A percentile compares a stretch with the other conserved stretches of the same genome.
Conservation (phyloP, 2,888 invertebrate genomes). For the Marasmarcha lunaedactyla region DNA sequence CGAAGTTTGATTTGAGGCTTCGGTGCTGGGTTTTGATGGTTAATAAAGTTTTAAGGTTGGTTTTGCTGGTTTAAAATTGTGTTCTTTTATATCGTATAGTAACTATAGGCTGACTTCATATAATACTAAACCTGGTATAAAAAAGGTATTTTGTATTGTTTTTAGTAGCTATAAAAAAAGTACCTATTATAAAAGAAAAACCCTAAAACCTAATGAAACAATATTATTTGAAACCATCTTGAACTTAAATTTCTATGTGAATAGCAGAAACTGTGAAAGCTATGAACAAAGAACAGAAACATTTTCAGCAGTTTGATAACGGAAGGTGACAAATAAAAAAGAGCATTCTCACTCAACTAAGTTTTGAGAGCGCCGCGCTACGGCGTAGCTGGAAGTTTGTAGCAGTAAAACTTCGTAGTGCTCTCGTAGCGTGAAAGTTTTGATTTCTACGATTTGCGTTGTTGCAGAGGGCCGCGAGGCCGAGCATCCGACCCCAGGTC, state of each 20-base stretch:
- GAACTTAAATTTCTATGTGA: too few relatives aligned
- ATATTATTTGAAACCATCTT: too few relatives aligned
- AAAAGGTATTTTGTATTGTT: too few relatives aligned
- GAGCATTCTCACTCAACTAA: slow-evolving; percentile 62
- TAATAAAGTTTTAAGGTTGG: too few relatives aligned
- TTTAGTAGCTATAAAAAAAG: too few relatives aligned
- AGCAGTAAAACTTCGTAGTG: slow-evolving; percentile 70
- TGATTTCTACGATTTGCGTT: slow-evolving; percentile 71
- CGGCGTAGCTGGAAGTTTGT: slow-evolving; percentile 70
- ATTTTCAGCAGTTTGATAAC: slow-evolving; percentile 55
- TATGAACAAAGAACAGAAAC: slow-evolving; percentile 28
- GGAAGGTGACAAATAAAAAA: slow-evolving; percentile 67
- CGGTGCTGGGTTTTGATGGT: slow-evolving; percentile 32
- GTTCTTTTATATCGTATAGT: too few relatives aligned
- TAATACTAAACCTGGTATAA: too few relatives aligned
- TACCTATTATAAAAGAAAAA: too few relatives aligned
- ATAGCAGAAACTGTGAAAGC: too few relatives aligned
- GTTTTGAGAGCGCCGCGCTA: slow-evolving; percentile 65
- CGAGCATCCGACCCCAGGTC: slow-evolving; percentile 43
- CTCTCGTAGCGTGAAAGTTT: slow-evolving; percentile 70
- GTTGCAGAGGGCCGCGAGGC: slow-evolving; percentile 60
- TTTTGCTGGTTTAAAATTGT: too few relatives aligned
- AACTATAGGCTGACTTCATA: too few relatives aligned
- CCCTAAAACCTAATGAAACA: too few relatives aligned
- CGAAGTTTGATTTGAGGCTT: slow-evolving; percentile 8